phyloP scores from a whole-genome alignment of 1,140 invertebrate genomes.

The Rhyacophila brunnea region DNA sequence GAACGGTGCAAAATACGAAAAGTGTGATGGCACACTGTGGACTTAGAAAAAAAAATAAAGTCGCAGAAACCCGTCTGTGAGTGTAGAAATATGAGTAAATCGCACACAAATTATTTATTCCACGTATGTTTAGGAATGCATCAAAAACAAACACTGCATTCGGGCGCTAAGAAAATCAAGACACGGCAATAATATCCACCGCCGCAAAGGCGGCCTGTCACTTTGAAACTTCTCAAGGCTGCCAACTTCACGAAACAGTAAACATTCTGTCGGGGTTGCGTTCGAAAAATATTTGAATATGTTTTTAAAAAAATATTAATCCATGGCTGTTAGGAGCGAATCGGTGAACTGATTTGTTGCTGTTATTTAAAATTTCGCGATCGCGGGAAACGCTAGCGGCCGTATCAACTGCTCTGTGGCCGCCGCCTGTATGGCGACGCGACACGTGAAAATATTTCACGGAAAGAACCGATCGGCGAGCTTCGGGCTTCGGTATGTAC shows the following conservation, averaged over 20 bases:
- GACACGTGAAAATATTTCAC: conserved; percentile 1
- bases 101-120: not conserved
- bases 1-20: not conserved
- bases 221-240: conserved; percentile 12
- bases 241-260: not conserved
- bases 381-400: conserved; percentile 1
- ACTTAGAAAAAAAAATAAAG: not conserved
- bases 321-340: no score
- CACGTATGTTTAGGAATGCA: conserved; percentile 1
- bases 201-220: conserved; percentile 12
- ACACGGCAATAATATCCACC: conserved; percentile 4
- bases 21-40: not conserved
- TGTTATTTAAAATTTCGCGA: not conserved
- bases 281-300: no score
- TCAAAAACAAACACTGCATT: conserved; percentile 2
- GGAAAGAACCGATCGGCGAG: conserved; percentile 2
- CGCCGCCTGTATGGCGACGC: conserved; percentile 11
- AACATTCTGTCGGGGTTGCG: not conserved
- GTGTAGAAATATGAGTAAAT: conserved; percentile 2
- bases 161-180: conserved; percentile 1
- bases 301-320: no score
- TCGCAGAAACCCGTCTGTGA: not conserved
- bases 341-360: no score
- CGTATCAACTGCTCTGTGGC: conserved; percentile 6
- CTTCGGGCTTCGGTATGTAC: conserved; percentile 2